phyloP scores from a whole-genome alignment of 2,113 vertebrate species.

The Rhegmatorhina hoffmannsi region DNA sequence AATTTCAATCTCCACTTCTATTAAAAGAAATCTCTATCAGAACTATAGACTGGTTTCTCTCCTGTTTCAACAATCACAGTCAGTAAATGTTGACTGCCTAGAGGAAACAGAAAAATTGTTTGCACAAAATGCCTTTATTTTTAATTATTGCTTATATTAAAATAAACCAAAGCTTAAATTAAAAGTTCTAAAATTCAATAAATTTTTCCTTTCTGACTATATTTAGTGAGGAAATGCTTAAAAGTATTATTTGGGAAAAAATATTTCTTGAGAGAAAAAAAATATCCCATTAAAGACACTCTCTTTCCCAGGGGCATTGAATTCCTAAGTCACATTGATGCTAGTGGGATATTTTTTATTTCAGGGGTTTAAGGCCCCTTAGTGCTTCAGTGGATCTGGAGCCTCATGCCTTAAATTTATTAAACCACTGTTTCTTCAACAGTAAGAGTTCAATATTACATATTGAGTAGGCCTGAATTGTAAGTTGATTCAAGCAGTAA shows the following conservation, averaged over 20 bases:
- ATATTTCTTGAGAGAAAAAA: neutral
- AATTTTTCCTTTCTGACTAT: neutral
- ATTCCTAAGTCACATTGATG: neutral
- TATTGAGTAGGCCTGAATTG: neutral
- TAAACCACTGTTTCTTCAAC: neutral
- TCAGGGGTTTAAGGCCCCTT: neutral
- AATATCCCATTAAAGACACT: neutral
- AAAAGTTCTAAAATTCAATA: neutral
- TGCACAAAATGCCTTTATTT: neutral
- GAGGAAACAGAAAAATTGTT: neutral
- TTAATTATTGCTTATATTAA: neutral
- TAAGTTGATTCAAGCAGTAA: neutral
- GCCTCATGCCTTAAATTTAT: neutral
- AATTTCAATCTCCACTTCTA: neutral
- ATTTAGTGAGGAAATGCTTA: neutral
- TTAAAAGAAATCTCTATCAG: neutral
- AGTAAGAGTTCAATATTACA: neutral
- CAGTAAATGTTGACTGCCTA: neutral
- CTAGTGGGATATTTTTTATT: neutral
- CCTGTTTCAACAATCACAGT: neutral
- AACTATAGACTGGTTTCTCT: neutral
- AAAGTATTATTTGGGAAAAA: neutral
- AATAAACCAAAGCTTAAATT: neutral
- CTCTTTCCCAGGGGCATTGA: neutral
- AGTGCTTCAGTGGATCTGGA: neutral